Evolutionary conservation across 2,888 invertebrate species (phyloP), one percentile per base, ranked within the genome.

Genomic region (Brassicogethes aeneus): DNA sequence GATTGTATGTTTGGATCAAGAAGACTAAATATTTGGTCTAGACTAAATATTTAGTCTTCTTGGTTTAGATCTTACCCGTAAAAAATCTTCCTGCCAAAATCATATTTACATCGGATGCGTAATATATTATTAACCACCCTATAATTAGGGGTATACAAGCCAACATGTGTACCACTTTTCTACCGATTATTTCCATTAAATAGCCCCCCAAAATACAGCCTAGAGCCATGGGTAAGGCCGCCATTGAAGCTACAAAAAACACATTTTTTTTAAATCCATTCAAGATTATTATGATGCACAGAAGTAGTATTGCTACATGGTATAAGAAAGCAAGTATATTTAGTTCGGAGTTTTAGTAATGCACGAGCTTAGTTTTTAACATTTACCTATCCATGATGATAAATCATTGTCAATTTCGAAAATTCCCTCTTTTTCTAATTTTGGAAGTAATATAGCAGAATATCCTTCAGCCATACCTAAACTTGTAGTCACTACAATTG

Each of bases 391-490:
- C 78, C 78, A 78, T 15, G 77, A 77, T 12, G 69, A 66, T 12
- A 75, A 70, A 37, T 67, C 66, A 3, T 66, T 63, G 29, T 70
- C 70, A 3, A 70, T 67, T 0, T 65, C 65, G 36, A 76, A 59
- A 33, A 70, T 70, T 17, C 59, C 64, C 1, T 61, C 54, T 34
- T n/a, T n/a, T n/a, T 62, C 56, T 5, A 80, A 64, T 55, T 80
- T 79, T 0, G 79, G 79, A 34, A 80, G 62, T 17, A 79, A 57
- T 14, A 79, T 71, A 1, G 76, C 77, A 2, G 79, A 80, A 59
- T 75, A 80, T 0, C 80, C 80, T 2, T 74, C 73, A 0, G 77
- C 75, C 53, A 79, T 71, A 1, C 80, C 79, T 0, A 73, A 65
- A 1, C 73, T 67, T 46, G 77, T 66, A 1, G 77, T 72, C 34